Conservation (phyloP, 2,113 vertebrate species). For the Muscicapa adusta region DNA sequence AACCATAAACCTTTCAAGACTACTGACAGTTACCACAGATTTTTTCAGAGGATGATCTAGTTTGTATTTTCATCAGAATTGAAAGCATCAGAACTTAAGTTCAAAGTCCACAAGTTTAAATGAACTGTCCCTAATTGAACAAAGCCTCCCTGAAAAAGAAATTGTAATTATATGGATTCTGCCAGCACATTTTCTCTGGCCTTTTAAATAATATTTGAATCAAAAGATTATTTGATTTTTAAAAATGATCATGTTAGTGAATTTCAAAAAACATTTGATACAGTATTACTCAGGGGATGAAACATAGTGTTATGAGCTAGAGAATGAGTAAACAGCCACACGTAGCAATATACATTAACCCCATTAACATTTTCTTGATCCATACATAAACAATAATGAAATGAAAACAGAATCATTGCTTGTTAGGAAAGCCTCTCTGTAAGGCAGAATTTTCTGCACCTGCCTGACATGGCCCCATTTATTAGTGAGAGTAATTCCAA, state of each 20-base stretch:
- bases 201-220: constrained; percentile 56
- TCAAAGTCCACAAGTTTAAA: constrained; percentile 9
- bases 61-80: not conserved
- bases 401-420: constrained; percentile 16
- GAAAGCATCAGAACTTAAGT: not conserved
- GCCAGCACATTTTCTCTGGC: not conserved
- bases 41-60: not conserved
- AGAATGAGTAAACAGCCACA: not conserved
- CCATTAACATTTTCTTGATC: constrained; percentile 36
- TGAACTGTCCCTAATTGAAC: not conserved
- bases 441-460: not conserved
- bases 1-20: constrained; percentile 41
- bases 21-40: not conserved
- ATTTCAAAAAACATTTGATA: constrained; percentile 51
- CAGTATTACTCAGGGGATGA: constrained; percentile 1
- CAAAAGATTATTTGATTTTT: constrained; percentile 50
- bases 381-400: constrained; percentile 30
- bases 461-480: not conserved
- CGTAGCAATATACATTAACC: not conserved
- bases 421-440: not conserved
- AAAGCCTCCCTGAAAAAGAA: not conserved
- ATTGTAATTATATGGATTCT: constrained; percentile 10
- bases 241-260: not conserved
- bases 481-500: constrained; percentile 10
- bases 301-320: constrained; percentile 7